Evolutionary conservation across 2,797 vertebrate species (phyloP).

Genomic region (Ctenosaura bakeri): DNA sequence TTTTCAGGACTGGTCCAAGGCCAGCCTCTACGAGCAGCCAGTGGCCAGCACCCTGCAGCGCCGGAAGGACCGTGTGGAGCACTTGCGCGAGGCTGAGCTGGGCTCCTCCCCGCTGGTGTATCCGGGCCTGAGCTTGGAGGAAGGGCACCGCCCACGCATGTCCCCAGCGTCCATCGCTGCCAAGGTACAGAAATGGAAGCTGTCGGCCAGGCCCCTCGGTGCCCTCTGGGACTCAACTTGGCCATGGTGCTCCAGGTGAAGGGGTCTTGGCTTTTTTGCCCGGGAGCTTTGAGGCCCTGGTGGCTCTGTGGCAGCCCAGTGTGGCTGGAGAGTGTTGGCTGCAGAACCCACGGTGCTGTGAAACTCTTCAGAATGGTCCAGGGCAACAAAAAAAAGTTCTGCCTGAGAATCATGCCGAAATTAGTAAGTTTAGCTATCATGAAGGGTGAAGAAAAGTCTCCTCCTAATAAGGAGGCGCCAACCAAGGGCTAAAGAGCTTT

Average conservation of each 20-base stretch:
- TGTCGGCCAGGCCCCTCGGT: too few relatives aligned
- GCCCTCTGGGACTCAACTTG: neutral
- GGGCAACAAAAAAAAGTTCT: too few relatives aligned
- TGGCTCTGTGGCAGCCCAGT: neutral
- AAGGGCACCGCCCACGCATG: constrained; percentile 86
- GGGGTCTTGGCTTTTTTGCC: too few relatives aligned
- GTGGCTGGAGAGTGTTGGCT: too few relatives aligned
- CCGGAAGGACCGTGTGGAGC: constrained; percentile 89
- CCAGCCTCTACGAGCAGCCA: constrained; percentile 87
- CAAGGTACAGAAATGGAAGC: constrained; percentile 83
- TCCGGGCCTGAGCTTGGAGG: constrained; percentile 80
- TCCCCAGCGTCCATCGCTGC: constrained; percentile 89
- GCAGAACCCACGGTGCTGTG: neutral
- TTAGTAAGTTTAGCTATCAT: neutral
- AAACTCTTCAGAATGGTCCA: neutral
- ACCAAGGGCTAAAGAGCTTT: too few relatives aligned
- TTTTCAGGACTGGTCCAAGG: constrained; percentile 94
- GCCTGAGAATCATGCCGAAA: too few relatives aligned
- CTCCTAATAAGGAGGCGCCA: too few relatives aligned
- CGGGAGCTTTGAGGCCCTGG: too few relatives aligned
- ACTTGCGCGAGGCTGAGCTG: constrained; percentile 87
- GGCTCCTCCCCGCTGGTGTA: constrained; percentile 76
- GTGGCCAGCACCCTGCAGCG: constrained; percentile 85
- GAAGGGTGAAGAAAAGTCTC: too few relatives aligned
- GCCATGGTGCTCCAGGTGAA: too few relatives aligned